Evolutionary conservation across 2,113 vertebrate genomes (phyloP), one percentile per base, ranked within the genome.

Genomic region (Oreochromis tanganicae): DNA sequence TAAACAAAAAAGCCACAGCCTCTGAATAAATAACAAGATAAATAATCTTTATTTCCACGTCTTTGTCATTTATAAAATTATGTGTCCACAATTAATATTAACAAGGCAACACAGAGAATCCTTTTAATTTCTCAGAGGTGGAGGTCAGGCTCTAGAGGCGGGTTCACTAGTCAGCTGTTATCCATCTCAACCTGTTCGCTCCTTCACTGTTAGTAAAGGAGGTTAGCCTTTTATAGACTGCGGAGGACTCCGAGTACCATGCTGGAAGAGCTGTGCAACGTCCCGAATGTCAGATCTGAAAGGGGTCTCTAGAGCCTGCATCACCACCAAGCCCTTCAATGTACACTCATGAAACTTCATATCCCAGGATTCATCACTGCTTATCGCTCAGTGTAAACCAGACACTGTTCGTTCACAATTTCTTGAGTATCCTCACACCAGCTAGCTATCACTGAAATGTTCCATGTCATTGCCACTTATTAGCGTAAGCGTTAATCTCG

Each of bases 11-110:
- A 29, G 14, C 32, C 61, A 93, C 82, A 83, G 73, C 16, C 54
- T 86, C 89, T 89, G 92, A 91, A 94, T 96, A 96, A 96, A 96
- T 96, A 97, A 97, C 96, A 97, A 97, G 97, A 97, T 97, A 97
- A 97, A 97, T 97, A 96, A 96, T 97, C 96, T 97, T 97, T 97
- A 97, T 97, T 97, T 96, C 93, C 95, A 96, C 92, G 59, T 95
- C 92, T 93, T 95, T 95, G 85, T 96, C 93, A 94, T 96, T 96
- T 96, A 96, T 96, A 97, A 96, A 97, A 96, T 96, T 93, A 96
- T 96, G 95, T 96, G 94, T 96, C 95, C 96, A 97, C 95, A 96
- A 94, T 96, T 94, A 96, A 96, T 96, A 96, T 97, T 94, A 96
- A 96, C 96, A 97, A 97, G 95, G 96, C 96, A 96, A 96, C 94